Evolutionary conservation across 2,113 vertebrate genomes (phyloP).

Genomic region (Thunnus maccoyii): DNA sequence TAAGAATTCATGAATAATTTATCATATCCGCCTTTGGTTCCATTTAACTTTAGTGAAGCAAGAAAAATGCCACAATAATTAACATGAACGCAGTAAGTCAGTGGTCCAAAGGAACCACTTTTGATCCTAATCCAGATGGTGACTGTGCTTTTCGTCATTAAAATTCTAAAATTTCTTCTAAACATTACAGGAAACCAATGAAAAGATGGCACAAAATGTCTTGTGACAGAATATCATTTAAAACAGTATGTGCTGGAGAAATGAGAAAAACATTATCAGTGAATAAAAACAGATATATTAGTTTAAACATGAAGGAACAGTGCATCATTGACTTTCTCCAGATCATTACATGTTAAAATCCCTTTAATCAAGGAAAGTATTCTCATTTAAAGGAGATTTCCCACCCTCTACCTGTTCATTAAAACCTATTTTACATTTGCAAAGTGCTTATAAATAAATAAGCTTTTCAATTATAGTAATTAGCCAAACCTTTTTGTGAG

Average conservation of each 20-base stretch:
- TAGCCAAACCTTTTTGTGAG: too few relatives aligned
- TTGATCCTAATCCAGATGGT: conserved; percentile 59
- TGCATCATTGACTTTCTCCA: neutral
- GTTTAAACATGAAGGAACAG: neutral
- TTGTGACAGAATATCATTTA: neutral
- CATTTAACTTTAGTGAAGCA: conserved; percentile 36
- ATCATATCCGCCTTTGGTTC: conserved; percentile 43
- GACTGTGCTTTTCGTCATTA: conserved; percentile 29
- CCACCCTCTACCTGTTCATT: too few relatives aligned
- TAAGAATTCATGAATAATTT: conserved; percentile 64
- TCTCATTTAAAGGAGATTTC: neutral
- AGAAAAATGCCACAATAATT: conserved; percentile 54
- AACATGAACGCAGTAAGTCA: conserved; percentile 38
- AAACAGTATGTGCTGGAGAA: neutral
- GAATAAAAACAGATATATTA: neutral
- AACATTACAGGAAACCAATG: conserved; percentile 19
- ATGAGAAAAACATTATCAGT: neutral
- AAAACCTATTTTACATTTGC: too few relatives aligned
- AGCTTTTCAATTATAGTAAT: neutral
- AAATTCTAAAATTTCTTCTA: conserved; percentile 32
- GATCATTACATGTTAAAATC: neutral
- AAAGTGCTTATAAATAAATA: neutral
- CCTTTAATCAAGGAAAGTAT: neutral
- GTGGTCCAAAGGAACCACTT: conserved; percentile 37
- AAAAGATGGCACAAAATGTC: neutral